Evolutionary conservation across 2,888 invertebrate genomes (phyloP).

Genomic region (Bugula neritina): DNA sequence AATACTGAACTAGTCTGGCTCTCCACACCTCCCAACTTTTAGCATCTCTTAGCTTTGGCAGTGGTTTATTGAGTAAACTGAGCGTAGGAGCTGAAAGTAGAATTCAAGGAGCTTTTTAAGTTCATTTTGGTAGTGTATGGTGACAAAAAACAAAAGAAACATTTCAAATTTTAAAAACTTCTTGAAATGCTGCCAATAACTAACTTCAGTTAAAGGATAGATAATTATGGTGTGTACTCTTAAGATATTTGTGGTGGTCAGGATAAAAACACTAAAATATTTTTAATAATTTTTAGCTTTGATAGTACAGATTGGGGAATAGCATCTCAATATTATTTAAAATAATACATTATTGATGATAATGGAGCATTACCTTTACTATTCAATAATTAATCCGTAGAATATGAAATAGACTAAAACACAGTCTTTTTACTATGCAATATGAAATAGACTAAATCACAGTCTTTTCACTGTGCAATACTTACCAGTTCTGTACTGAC

Average conservation of each 20-base stretch:
- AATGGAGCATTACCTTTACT: too few species aligned
- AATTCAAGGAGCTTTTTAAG: not conserved
- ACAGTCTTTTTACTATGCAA: too few species aligned
- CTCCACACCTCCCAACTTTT: constrained; percentile 39
- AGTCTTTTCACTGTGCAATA: not conserved
- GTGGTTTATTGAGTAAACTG: constrained; percentile 38
- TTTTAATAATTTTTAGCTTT: too few species aligned
- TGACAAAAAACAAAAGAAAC: not conserved
- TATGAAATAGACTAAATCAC: not conserved
- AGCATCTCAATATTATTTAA: too few species aligned
- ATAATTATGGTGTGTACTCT: not conserved
- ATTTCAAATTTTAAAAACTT: not conserved
- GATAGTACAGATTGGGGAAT: too few species aligned
- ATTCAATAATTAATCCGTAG: too few species aligned
- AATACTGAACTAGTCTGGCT: constrained; percentile 38
- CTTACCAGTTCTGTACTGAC: constrained; percentile 35
- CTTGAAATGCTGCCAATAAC: not conserved
- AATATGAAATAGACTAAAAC: not conserved
- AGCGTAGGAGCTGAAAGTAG: constrained; percentile 39
- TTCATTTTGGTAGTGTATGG: not conserved
- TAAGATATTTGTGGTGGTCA: not conserved
- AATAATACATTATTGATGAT: too few species aligned
- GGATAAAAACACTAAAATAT: too few species aligned
- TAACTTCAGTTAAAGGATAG: not conserved
- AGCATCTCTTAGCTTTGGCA: constrained; percentile 39